phyloP scores from a whole-genome alignment of 2,888 invertebrate species.

The Mimas tiliae region DNA sequence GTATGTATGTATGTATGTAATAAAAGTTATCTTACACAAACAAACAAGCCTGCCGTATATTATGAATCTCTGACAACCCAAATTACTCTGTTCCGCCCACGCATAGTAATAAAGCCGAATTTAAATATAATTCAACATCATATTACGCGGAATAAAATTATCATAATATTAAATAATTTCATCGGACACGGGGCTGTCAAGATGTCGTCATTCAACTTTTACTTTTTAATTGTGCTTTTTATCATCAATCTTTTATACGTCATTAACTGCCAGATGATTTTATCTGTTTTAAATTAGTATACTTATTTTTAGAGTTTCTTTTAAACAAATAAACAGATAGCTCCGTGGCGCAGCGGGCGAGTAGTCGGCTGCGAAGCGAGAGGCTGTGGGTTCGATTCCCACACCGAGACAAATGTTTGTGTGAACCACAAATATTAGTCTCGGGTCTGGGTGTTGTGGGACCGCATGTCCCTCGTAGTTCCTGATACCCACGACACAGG shows the following conservation, averaged over 20 bases:
- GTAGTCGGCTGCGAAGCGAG: too few species aligned
- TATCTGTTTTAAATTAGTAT: background rate
- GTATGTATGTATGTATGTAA: too few species aligned
- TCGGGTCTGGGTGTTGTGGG: too few species aligned
- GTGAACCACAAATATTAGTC: too few species aligned
- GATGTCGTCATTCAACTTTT: slow-evolving; percentile 2
- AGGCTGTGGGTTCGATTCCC: too few species aligned
- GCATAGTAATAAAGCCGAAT: background rate
- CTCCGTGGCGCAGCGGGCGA: too few species aligned
- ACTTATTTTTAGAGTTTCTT: too few species aligned
- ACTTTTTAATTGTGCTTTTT: slow-evolving; percentile 14
- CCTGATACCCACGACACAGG: too few species aligned
- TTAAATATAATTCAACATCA: slow-evolving; percentile 13
- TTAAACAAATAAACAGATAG: too few species aligned
- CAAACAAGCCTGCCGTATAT: background rate
- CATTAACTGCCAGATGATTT: background rate
- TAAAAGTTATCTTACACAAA: background rate
- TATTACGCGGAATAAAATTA: slow-evolving; percentile 7
- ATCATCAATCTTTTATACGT: background rate
- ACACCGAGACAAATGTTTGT: too few species aligned
- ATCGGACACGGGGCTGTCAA: slow-evolving; percentile 1
- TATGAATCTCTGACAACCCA: background rate
- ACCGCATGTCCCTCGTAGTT: too few species aligned
- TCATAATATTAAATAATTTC: slow-evolving; percentile 17
- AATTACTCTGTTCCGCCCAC: background rate